Percentiles rank a stretch among this genome's conserved stretches.
phyloP scores from a whole-genome alignment of 2,797 vertebrate species.

The Sebastes goodei region DNA sequence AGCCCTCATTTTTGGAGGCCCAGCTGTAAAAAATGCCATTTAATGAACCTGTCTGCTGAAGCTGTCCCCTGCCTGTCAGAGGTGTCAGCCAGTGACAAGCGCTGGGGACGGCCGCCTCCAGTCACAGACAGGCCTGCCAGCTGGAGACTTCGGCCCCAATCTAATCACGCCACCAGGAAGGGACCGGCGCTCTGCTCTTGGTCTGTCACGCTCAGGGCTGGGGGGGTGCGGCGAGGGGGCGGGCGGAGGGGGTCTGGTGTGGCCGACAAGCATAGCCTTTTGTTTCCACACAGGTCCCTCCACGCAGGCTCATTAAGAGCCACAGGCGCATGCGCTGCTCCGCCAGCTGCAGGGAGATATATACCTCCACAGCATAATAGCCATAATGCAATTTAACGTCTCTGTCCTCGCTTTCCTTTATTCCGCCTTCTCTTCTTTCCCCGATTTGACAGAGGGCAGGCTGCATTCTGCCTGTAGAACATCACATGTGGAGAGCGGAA shows the following conservation, averaged over 20 bases:
- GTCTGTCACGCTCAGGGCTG: slow-evolving; percentile 83
- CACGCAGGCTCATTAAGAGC: slow-evolving; percentile 76
- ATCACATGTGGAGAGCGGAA: slow-evolving; percentile 50
- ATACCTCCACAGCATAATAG: slow-evolving; percentile 59
- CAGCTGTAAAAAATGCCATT: slow-evolving; percentile 99
- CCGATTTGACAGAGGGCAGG: slow-evolving; percentile 69
- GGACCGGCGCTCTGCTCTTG: slow-evolving; percentile 87
- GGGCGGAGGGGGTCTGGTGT: slow-evolving; percentile 64
- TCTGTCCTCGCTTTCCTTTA: slow-evolving; percentile 54
- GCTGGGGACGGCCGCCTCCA: slow-evolving; percentile 96
- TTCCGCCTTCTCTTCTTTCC: slow-evolving; percentile 31
- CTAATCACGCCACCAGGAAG: slow-evolving; percentile 99
- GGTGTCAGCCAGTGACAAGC: slow-evolving; percentile 99
- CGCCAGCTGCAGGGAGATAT: slow-evolving; percentile 68
- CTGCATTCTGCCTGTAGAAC: slow-evolving; percentile 48
- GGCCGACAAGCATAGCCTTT: slow-evolving; percentile 85
- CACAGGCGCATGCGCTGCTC: slow-evolving; percentile 74
- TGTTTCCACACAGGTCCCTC: slow-evolving; percentile 82
- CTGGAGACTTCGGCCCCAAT: slow-evolving; percentile 99
- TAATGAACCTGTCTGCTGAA: slow-evolving; percentile 99
- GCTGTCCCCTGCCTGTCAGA: slow-evolving; percentile 99
- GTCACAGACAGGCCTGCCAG: slow-evolving; percentile 99
- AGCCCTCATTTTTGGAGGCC: slow-evolving; percentile 89
- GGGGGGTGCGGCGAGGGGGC: slow-evolving; percentile 62
- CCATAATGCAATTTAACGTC: slow-evolving; percentile 75